Conservation (phyloP, 2,888 invertebrate genomes). For the Acanthosepion lycidas region DNA sequence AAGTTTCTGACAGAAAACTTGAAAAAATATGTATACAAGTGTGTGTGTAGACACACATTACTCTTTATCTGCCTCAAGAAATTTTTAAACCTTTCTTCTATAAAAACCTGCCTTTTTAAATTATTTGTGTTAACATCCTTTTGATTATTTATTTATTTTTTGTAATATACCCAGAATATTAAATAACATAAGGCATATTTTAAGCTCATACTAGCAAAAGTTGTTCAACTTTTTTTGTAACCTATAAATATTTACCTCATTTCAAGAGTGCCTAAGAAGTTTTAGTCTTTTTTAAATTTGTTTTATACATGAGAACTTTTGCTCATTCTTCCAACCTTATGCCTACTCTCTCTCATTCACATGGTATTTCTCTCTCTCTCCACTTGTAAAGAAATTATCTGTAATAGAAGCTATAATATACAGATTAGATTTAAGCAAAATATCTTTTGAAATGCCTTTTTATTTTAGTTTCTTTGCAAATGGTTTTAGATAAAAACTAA, state of each 20-base stretch:
- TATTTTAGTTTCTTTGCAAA: neutral
- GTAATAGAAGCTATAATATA: neutral
- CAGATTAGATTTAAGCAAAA: neutral
- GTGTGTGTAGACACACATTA: neutral
- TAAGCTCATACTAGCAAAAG: too few relatives aligned
- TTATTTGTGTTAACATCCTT: neutral
- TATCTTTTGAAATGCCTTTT: neutral
- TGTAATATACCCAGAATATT: too few relatives aligned
- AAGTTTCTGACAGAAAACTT: neutral
- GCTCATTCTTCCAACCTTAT: neutral
- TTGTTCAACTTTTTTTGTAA: neutral
- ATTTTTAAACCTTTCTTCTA: neutral
- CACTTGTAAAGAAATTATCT: neutral
- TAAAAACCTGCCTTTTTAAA: neutral
- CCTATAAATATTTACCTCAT: neutral
- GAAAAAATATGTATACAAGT: neutral
- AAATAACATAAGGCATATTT: too few relatives aligned
- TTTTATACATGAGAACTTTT: neutral
- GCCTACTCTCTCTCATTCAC: neutral
- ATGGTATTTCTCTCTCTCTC: neutral
- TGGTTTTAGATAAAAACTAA: neutral
- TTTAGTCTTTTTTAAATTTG: neutral
- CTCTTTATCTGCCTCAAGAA: neutral
- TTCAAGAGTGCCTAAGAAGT: neutral
- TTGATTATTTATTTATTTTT: too few relatives aligned